A percentile compares a stretch with the other conserved stretches of the same genome.
Conservation (phyloP, 2,113 vertebrate species). For the Camarhynchus parvulus region DNA sequence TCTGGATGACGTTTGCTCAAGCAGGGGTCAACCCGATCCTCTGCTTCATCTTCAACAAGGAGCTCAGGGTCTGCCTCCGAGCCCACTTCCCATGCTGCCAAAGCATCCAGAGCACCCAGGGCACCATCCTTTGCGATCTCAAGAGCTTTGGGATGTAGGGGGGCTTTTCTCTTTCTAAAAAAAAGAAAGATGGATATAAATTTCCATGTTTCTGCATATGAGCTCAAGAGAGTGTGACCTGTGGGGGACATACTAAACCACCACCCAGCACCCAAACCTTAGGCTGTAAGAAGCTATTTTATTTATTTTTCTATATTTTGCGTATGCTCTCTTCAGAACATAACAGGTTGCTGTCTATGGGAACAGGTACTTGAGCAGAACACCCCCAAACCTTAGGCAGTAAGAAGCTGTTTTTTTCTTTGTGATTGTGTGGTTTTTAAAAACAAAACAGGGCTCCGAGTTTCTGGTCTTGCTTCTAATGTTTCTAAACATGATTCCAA, state of each 20-base stretch:
- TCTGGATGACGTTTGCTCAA: constrained; percentile 96
- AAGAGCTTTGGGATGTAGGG: constrained; percentile 73
- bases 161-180: constrained; percentile 9
- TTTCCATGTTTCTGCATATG: constrained; percentile 58
- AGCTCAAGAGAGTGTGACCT: constrained; percentile 41
- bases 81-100: constrained; percentile 90
- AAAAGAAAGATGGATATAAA: constrained; percentile 36
- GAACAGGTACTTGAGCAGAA: constrained; percentile 52
- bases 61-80: constrained; percentile 89
- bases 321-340: constrained; percentile 65
- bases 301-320: constrained; percentile 72
- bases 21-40: constrained; percentile 93
- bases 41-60: constrained; percentile 94
- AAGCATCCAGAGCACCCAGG: constrained; percentile 85
- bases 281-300: constrained; percentile 69
- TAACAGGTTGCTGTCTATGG: constrained; percentile 53
- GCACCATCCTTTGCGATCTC: constrained; percentile 89
- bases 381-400: constrained; percentile 61
- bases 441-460: constrained; percentile 66
- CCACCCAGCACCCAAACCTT: constrained; percentile 56
- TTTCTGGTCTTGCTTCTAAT: constrained; percentile 67
- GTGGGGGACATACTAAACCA: constrained; percentile 45
- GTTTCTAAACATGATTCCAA: constrained; percentile 65
- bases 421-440: constrained; percentile 69
- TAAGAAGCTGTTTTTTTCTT: constrained; percentile 62